Evolutionary conservation across 2,888 invertebrate species (phyloP), one percentile per base, ranked within the genome.

Genomic region (Aethes cnicana): DNA sequence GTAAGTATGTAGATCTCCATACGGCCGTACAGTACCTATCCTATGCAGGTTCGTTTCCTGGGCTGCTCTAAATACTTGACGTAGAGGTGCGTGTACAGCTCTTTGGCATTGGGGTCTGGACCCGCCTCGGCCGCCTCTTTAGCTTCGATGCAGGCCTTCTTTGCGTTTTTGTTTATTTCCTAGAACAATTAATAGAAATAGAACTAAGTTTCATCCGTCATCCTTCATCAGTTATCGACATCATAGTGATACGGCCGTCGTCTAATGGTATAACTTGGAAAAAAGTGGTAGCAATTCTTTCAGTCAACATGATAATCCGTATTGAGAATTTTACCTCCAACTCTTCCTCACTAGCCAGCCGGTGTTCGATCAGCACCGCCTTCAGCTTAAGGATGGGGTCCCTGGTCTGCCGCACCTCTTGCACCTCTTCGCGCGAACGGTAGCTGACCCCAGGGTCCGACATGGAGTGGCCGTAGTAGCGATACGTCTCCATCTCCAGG

Each of bases 381-480:
- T 42, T 47, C 17, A 55, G 26, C n/a, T 36, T 39, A 6, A 12
- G 35, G 54, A 94, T 93, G 5, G 94, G 93, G 68, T 94, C 94
- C 52, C 91, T 70, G 2, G 85, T 90, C 63, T 91, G 88, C 25
- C 93, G 77, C 1, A 93, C 91, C 56, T 91, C 88, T 67, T 93
- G 92, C 42, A 94, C 89, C 72, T 94, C 93, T 36, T 93, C 92
- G 54, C 94, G 80, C 0, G 92, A 91, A 8, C 85, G 64, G 63
- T 77, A 92, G 68, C 91, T 91, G 1, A 92, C 92, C n/a, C 93
- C 94, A 2, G 94, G 94, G 68, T 94, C 94, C 61, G 92, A 92
- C 93, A 94, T 93, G 62, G 92, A 92, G 78, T 94, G 94, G 1
- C 94, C 94, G 58, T 84, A 86, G 73, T 93, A 94, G 47, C 93